A percentile compares a stretch with the other conserved stretches of the same genome.
These are phyloP conservation scores for Pilophorus perplexus DNA, from an alignment of 2,888 invertebrate species.

Conservation along the genomic window DNA sequence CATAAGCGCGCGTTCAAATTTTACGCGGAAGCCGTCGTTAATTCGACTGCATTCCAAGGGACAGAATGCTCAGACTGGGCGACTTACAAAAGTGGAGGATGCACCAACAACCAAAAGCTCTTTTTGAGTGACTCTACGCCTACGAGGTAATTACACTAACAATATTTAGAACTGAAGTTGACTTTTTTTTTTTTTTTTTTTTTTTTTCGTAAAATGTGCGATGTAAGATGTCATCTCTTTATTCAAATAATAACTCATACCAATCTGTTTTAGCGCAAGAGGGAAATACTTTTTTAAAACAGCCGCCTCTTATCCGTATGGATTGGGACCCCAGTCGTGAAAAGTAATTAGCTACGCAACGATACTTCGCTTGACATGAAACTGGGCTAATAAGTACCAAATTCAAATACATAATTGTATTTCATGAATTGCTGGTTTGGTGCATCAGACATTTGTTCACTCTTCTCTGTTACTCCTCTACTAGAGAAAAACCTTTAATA, in stretches of 20 bases:
- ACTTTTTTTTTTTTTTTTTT: too few species aligned
- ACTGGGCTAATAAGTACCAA: too few species aligned
- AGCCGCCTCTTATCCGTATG: not conserved
- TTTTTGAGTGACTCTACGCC: conserved; percentile 14
- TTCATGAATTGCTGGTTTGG: not conserved
- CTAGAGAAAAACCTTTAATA: too few species aligned
- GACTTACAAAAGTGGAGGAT: conserved; percentile 38
- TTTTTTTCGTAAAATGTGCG: too few species aligned
- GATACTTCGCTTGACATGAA: too few species aligned
- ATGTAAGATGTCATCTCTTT: not conserved
- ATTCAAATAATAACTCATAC: too few species aligned
- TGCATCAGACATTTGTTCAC: too few species aligned
- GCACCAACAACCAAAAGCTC: conserved; percentile 22
- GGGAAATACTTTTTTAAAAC: conserved; percentile 70
- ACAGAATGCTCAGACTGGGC: conserved; percentile 57
- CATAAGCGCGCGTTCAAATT: conserved; percentile 74
- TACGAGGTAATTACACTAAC: conserved; percentile 27
- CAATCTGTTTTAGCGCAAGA: conserved; percentile 56
- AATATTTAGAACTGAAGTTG: too few species aligned
- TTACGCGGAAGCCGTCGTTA: conserved; percentile 68
- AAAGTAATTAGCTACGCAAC: too few species aligned
- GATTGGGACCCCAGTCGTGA: conserved; percentile 10
- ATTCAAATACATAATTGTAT: not conserved
- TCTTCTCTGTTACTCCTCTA: too few species aligned
- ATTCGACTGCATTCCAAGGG: conserved; percentile 67